phyloP scores from a whole-genome alignment of 1,140 invertebrate species.

The Leptinotarsa undecemlineata region DNA sequence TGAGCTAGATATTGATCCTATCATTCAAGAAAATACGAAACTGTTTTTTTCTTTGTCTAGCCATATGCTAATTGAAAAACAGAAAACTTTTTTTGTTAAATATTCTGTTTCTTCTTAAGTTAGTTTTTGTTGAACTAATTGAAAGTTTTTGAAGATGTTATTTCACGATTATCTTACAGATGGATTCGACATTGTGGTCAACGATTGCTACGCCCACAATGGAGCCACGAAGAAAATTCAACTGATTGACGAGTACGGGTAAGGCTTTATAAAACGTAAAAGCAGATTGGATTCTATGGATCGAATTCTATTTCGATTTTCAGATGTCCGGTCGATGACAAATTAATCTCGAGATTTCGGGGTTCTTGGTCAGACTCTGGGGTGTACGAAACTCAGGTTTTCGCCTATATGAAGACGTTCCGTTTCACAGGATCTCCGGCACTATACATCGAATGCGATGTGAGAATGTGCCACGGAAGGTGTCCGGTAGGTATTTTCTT shows the following conservation, averaged over 20 bases:
- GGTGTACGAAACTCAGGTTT: constrained; percentile 91
- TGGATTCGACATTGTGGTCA: constrained; percentile 95
- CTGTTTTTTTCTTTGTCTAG: too few species aligned
- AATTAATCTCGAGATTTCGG: constrained; percentile 87
- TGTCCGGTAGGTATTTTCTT: constrained; percentile 76
- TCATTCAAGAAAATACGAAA: too few species aligned
- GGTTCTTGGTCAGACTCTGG: constrained; percentile 89
- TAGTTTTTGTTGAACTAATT: too few species aligned
- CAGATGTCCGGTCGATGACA: constrained; percentile 91
- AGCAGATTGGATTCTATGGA: too few species aligned
- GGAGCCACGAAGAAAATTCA: constrained; percentile 89
- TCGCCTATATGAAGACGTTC: constrained; percentile 94
- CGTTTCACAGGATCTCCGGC: constrained; percentile 91
- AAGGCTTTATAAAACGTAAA: constrained; percentile 42
- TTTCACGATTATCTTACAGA: constrained; percentile 62
- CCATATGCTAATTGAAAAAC: too few species aligned
- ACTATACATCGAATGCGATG: constrained; percentile 92
- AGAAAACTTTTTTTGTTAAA: too few species aligned
- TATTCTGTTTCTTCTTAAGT: too few species aligned
- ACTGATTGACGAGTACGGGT: constrained; percentile 91
- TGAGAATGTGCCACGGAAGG: constrained; percentile 91
- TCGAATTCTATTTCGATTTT: constrained; percentile 32
- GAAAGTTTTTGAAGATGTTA: too few species aligned
- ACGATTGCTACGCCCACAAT: constrained; percentile 93
- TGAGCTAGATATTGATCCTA: too few species aligned